phyloP scores from a whole-genome alignment of 2,888 invertebrate genomes.

The Acleris emargana region DNA sequence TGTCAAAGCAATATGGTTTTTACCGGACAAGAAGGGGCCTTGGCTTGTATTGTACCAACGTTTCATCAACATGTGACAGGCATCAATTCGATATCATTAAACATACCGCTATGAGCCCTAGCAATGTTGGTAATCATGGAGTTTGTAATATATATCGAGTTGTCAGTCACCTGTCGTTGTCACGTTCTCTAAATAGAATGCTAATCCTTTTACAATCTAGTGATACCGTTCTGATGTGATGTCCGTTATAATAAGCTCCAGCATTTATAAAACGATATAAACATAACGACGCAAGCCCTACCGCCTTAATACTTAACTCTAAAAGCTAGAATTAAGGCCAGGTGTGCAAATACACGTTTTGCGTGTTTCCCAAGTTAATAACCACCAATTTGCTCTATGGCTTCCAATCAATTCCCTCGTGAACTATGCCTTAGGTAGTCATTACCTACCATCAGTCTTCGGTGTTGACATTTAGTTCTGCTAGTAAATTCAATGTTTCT shows the following conservation, averaged over 20 bases:
- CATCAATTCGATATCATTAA: too few species aligned
- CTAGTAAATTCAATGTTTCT: background rate
- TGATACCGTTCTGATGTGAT: too few species aligned
- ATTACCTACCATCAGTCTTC: conserved; percentile 1
- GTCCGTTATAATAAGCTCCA: background rate
- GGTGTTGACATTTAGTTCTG: background rate
- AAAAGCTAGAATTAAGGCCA: conserved; percentile 19
- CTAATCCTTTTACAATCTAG: too few species aligned
- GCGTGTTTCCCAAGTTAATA: conserved; percentile 28
- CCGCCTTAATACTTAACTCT: background rate
- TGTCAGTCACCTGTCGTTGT: too few species aligned
- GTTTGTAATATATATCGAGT: too few species aligned
- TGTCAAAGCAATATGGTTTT: too few species aligned
- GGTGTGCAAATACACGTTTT: conserved; percentile 14
- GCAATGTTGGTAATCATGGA: too few species aligned
- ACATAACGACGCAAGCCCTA: background rate
- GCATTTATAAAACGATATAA: background rate
- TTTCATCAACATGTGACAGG: too few species aligned
- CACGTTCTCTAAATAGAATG: too few species aligned
- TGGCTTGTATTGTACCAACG: too few species aligned
- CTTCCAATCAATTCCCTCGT: conserved; percentile 28
- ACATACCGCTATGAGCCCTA: too few species aligned
- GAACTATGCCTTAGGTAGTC: conserved; percentile 30
- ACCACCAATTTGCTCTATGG: conserved; percentile 23
- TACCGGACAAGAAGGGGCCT: too few species aligned